phyloP scores from a whole-genome alignment of 1,140 invertebrate genomes.

The Gerris buenoi region DNA sequence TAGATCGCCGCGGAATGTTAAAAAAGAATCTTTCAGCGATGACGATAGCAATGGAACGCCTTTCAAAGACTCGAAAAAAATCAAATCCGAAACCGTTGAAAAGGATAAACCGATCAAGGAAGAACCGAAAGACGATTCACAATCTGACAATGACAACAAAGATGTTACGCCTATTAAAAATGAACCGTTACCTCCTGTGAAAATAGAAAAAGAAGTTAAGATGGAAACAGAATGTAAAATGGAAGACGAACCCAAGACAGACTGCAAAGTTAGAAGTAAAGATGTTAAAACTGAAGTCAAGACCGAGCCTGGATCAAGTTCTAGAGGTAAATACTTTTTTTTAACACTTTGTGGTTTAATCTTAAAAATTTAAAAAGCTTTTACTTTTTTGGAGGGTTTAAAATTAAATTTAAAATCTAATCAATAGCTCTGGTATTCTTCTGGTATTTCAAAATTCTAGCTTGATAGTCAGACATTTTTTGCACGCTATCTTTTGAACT shows the following conservation, averaged over 20 bases:
- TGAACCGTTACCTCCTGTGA: background rate
- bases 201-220: background rate
- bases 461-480: too few relatives aligned
- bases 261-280: background rate
- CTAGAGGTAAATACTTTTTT: conserved; percentile 3
- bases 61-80: too few relatives aligned
- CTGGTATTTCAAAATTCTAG: too few relatives aligned
- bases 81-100: background rate
- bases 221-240: background rate
- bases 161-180: background rate
- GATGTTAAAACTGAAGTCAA: conserved; percentile 2
- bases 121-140: conserved; percentile 5
- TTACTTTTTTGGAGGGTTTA: too few relatives aligned
- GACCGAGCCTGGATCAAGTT: conserved; percentile 1
- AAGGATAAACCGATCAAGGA: background rate
- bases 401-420: too few relatives aligned
- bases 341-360: too few relatives aligned
- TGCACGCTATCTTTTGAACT: too few relatives aligned
- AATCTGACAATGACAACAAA: background rate
- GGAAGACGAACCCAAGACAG: background rate
- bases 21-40: too few relatives aligned
- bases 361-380: too few relatives aligned
- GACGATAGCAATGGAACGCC: background rate
- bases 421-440: too few relatives aligned
- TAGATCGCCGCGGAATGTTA: background rate